Evolutionary conservation across 2,888 invertebrate genomes (phyloP), one percentile per base, ranked within the genome.

Genomic region (Ectobius pallidus): DNA sequence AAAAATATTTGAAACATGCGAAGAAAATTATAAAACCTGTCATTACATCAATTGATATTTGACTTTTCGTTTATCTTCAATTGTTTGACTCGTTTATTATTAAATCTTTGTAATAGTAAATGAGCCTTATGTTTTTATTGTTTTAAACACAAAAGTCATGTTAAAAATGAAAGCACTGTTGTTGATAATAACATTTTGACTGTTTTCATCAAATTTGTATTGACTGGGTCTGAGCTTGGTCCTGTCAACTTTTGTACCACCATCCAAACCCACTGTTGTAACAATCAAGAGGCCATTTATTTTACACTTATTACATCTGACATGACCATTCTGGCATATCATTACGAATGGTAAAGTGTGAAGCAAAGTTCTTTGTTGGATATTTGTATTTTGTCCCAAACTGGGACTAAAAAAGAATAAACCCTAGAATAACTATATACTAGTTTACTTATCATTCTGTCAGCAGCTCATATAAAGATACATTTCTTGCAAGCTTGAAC

Each of bases 361-460:
- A 44, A 44, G 65, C 44, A 65, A 46, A 65, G 30, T 65, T 65
- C 44, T 25, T 65, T 65, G 65, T 65, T 65, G 65, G 27, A 46
- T 65, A 65, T 44, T 65, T 65, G 65, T 65, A 65, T 65, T 65
- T 65, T 65, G 65, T 46, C 65, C 39, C 65, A 46, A 65, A 65
- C 18, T 46, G 65, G 65, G 46, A 46, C 46, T 27, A 44, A n/a
- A 27, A 58, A 30, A 65, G 46, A 65, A 65, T 65, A 65, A 65
- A 65, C 65, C 46, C 65, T 65, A 46, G 46, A 46, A 65, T 22
- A 58, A 30, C n/a, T 30, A 9, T 6, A 2, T 16, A 11, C 3
- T 25, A 32, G n/a, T 46, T n/a, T n/a, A n/a, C n/a, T n/a, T n/a
- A n/a, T n/a, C n/a, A n/a, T n/a, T n/a, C n/a, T n/a, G n/a, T n/a